Conservation (phyloP, 1,140 invertebrate species). For the Reticulitermes speratus region DNA sequence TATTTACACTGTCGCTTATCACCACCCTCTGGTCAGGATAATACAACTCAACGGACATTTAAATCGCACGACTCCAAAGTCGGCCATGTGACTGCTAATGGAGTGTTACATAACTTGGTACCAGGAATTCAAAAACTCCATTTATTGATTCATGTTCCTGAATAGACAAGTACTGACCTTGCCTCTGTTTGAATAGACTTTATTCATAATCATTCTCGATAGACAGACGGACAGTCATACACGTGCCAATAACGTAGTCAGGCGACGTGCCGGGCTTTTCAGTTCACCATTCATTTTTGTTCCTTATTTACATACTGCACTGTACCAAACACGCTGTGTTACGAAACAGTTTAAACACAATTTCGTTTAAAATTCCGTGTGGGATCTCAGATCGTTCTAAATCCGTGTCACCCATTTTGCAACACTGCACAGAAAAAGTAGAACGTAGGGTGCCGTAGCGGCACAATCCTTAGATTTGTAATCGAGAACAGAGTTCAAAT, state of each 20-base stretch:
- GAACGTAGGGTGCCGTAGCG: too few species aligned
- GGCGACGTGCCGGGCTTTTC: neutral
- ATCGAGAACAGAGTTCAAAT: too few species aligned
- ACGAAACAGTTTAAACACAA: too few species aligned
- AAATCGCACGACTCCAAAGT: neutral
- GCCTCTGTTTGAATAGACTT: neutral
- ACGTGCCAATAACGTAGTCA: neutral
- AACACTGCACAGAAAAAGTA: too few species aligned
- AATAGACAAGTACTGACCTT: slow-evolving; percentile 11
- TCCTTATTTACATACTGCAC: neutral
- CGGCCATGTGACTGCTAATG: neutral
- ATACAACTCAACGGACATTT: neutral
- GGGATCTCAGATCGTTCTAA: too few species aligned
- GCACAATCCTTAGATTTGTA: too few species aligned
- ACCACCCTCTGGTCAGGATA: neutral
- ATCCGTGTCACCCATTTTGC: too few species aligned
- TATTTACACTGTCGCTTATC: too few species aligned
- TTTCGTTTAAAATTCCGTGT: too few species aligned
- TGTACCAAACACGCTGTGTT: neutral
- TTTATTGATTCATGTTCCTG: neutral
- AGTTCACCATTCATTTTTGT: neutral
- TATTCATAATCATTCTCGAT: neutral
- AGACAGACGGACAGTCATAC: neutral
- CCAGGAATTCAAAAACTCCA: neutral
- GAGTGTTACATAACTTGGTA: neutral